Percentiles rank a stretch among this genome's conserved stretches.
phyloP scores from a whole-genome alignment of 2,888 invertebrate species.

The Piscicola geometra region DNA sequence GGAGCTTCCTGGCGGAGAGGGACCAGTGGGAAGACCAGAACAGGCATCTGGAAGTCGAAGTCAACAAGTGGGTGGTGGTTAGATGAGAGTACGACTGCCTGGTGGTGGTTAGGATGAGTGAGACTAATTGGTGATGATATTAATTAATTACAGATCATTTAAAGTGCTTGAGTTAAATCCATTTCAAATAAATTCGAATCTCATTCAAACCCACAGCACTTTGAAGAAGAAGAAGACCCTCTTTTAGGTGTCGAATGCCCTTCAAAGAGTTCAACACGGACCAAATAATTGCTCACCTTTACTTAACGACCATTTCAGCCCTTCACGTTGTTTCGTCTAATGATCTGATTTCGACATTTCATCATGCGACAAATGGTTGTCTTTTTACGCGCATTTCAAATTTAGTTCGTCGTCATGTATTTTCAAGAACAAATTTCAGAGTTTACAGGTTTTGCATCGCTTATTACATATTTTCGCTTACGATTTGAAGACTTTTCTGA shows the following conservation, averaged over 20 bases:
- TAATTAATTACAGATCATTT: background rate
- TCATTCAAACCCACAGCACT: background rate
- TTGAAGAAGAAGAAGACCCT: constrained; percentile 34
- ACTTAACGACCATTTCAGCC: too few relatives aligned
- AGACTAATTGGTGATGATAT: background rate
- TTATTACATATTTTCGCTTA: too few relatives aligned
- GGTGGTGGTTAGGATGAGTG: background rate
- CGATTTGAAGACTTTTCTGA: too few relatives aligned
- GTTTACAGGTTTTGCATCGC: too few relatives aligned
- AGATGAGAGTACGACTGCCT: background rate
- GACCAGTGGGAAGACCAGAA: constrained; percentile 74
- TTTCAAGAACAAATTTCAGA: too few relatives aligned
- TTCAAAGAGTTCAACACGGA: background rate
- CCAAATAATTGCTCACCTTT: too few relatives aligned
- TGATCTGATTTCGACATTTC: too few relatives aligned
- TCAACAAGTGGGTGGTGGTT: constrained; percentile 8
- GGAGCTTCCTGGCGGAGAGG: constrained; percentile 77
- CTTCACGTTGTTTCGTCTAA: too few relatives aligned
- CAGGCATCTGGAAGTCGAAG: constrained; percentile 29
- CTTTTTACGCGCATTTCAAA: too few relatives aligned
- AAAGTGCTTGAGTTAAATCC: background rate
- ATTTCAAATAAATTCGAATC: background rate
- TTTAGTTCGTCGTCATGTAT: too few relatives aligned
- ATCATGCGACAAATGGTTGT: too few relatives aligned
- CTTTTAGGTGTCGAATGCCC: constrained; percentile 2